These are phyloP conservation scores for Scophthalmus maximus DNA, from an alignment of 2,113 vertebrate species.

Conservation along the genomic window DNA sequence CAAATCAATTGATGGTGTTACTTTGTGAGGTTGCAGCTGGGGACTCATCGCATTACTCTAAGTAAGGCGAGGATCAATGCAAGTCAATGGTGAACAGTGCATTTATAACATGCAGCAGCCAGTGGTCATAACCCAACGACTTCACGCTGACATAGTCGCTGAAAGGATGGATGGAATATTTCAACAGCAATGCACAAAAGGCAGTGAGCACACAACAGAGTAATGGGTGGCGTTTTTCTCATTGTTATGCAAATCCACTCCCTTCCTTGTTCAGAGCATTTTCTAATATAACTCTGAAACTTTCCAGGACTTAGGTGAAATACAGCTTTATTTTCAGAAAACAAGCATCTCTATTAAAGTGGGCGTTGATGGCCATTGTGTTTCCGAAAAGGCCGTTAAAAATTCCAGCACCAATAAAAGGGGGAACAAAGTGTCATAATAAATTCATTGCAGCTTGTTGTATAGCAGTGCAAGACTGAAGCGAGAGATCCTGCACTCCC, in stretches of 20 bases:
- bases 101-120: slow-evolving; percentile 54
- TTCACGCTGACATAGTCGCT: slow-evolving; percentile 30
- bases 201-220: neutral
- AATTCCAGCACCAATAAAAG: neutral
- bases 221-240: slow-evolving; percentile 12
- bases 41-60: slow-evolving; percentile 67
- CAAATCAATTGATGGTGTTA: slow-evolving; percentile 68
- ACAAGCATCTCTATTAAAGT: neutral
- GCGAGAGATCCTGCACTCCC: slow-evolving; percentile 9
- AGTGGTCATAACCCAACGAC: slow-evolving; percentile 34
- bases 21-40: slow-evolving; percentile 49
- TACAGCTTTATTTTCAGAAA: neutral
- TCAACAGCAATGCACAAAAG: slow-evolving; percentile 25
- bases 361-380: neutral
- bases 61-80: slow-evolving; percentile 70
- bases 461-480: neutral
- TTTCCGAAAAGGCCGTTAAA: slow-evolving; percentile 4
- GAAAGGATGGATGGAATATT: slow-evolving; percentile 27
- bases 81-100: slow-evolving; percentile 65
- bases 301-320: slow-evolving; percentile 10
- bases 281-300: neutral
- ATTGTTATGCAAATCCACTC: slow-evolving; percentile 26
- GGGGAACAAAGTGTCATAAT: slow-evolving; percentile 1
- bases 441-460: neutral
- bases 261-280: neutral